Percentiles rank a stretch among this genome's conserved stretches.
These are phyloP conservation scores for Bicyclus anynana DNA, from an alignment of 1,140 invertebrate species.

Conservation along the genomic window DNA sequence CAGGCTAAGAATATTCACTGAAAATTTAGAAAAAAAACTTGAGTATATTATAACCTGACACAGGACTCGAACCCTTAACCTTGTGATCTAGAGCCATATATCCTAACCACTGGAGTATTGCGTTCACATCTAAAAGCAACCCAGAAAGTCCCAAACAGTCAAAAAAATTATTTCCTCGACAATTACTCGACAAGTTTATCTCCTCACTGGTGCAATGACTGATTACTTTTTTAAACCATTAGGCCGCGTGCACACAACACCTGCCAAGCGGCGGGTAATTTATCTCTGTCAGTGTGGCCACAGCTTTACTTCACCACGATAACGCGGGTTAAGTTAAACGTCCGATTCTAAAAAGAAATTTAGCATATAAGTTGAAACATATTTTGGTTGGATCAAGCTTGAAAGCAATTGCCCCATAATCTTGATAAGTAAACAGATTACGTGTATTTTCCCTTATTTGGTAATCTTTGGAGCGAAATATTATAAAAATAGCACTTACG, in stretches of 20 bases:
- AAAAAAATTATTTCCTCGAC: background rate
- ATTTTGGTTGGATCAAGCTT: background rate
- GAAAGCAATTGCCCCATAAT: conserved; percentile 2
- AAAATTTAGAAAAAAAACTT: too few species aligned
- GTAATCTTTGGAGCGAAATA: too few species aligned
- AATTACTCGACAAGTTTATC: conserved; percentile 9
- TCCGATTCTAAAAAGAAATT: conserved; percentile 4
- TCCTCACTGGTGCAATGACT: background rate
- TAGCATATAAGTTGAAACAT: background rate
- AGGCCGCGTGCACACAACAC: conserved; percentile 6
- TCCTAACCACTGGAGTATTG: too few species aligned
- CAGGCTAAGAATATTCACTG: too few species aligned
- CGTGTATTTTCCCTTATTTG: too few species aligned
- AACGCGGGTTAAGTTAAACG: background rate
- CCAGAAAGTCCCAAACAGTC: background rate
- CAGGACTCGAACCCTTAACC: too few species aligned
- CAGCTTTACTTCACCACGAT: conserved; percentile 5
- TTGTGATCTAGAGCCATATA: too few species aligned
- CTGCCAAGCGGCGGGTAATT: conserved; percentile 1
- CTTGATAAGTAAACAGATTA: background rate
- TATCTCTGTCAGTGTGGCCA: conserved; percentile 7
- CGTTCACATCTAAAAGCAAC: too few species aligned
- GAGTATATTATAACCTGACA: too few species aligned
- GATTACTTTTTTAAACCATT: conserved; percentile 8
- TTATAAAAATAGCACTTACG: too few species aligned